These are phyloP conservation scores for Hipparchia semele DNA, from an alignment of 2,888 invertebrate genomes.

Conservation along the genomic window DNA sequence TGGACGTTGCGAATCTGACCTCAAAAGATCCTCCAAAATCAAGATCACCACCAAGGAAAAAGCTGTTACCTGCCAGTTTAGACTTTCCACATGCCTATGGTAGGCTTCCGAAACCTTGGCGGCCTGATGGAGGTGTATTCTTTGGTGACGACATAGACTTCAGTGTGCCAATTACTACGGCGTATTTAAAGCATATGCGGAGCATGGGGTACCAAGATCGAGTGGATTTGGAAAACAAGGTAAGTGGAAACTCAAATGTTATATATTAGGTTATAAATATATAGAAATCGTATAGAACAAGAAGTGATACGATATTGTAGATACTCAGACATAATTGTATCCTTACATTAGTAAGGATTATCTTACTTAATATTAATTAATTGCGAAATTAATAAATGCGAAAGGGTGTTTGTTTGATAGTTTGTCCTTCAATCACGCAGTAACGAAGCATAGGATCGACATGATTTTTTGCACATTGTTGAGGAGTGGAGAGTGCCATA, in stretches of 20 bases:
- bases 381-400: no score
- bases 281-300: no score
- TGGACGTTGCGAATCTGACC: conserved; percentile 85
- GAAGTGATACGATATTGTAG: no score
- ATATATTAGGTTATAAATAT: no score
- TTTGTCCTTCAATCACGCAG: no score
- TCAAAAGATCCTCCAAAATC: conserved; percentile 84
- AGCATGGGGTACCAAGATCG: conserved; percentile 83
- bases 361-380: no score
- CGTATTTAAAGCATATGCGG: conserved; percentile 93
- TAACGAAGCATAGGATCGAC: no score
- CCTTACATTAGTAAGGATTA: no score
- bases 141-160: conserved; percentile 87
- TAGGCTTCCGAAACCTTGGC: conserved; percentile 84
- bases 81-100: conserved; percentile 69
- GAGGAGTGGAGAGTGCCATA: no score
- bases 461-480: no score
- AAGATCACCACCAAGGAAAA: conserved; percentile 76
- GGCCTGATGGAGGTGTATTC: conserved; percentile 73
- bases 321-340: no score
- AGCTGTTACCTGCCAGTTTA: conserved; percentile 63
- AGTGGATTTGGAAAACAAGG: conserved; percentile 68
- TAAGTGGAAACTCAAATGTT: conserved; percentile 47
- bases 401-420: no score
- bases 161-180: conserved; percentile 94